Evolutionary conservation across 2,888 invertebrate species (phyloP).

Genomic region (Meta bourneti): DNA sequence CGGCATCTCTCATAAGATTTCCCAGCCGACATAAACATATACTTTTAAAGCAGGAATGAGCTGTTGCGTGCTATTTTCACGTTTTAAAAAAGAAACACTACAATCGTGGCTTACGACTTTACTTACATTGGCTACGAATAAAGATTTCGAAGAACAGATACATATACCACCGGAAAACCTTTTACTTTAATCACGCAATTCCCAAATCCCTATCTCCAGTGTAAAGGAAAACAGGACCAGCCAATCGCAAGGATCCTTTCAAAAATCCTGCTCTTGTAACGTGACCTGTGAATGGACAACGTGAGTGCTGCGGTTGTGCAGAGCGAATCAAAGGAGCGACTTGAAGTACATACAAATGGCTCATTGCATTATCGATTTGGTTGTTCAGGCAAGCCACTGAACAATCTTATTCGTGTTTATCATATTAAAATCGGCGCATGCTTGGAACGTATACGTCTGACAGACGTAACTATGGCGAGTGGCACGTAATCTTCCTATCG

Average conservation of each 20-base stretch:
- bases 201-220: slow-evolving; percentile 47
- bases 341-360: slow-evolving; percentile 64
- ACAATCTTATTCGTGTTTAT: slow-evolving; percentile 70
- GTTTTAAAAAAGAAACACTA: neutral
- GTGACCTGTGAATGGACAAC: slow-evolving; percentile 60
- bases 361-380: slow-evolving; percentile 75
- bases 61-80: slow-evolving; percentile 18
- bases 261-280: slow-evolving; percentile 18
- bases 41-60: slow-evolving; percentile 1
- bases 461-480: slow-evolving; percentile 68
- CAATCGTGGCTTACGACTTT: slow-evolving; percentile 24
- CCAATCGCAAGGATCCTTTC: slow-evolving; percentile 54
- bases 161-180: slow-evolving; percentile 38
- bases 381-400: slow-evolving; percentile 70
- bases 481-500: slow-evolving; percentile 53
- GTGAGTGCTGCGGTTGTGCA: slow-evolving; percentile 47
- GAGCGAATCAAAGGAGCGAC: slow-evolving; percentile 59
- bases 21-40: slow-evolving; percentile 1
- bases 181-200: slow-evolving; percentile 46
- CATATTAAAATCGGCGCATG: slow-evolving; percentile 71
- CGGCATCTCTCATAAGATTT: neutral
- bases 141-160: slow-evolving; percentile 34
- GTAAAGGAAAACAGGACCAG: slow-evolving; percentile 53
- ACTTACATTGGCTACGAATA: slow-evolving; percentile 26
- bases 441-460: slow-evolving; percentile 13